Base-by-base conservation (phyloP, 2,888 invertebrate genomes). In the Cheilosia vernalis region DNA sequence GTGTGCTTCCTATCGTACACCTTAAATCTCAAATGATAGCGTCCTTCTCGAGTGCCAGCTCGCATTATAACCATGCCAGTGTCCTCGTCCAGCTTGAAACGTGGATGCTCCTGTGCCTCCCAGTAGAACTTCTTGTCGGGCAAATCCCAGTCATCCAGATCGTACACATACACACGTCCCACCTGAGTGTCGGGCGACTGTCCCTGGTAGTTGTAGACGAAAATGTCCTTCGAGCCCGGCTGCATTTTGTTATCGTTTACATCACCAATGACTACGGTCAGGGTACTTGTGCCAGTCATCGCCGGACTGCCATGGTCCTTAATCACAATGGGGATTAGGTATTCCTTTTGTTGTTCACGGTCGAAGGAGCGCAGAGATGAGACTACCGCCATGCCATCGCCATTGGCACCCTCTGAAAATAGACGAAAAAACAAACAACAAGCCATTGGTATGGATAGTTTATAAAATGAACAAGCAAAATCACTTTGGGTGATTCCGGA, bases 221-320 rank as follows among this genome's bases (percentile, higher is more conserved):
- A 97, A 89, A 99, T 98, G 88, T 98, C 97, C 93, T 99, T 99
- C 4, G 97, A 96, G 1, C 99, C 99, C 0, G 99, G 98, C 90
- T 97, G 97, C 98, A 99, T 99, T 93, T 98, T 97, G 92, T 99
- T 99, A 91, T 99, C 99, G 92, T 99, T 99, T 24, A 97, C 96
- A 92, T 99, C 99, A 24, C 99, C 99, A 89, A 99, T 99, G 63
- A 98, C 97, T 30, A 99, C 97, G 0, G 98, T 98, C 44, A 99
- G 93, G 0, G 98, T 98, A 90, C 98, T 98, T 10, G 98, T 98
- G 87, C 98, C 98, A 17, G 98, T 97, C 97, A 98, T 97, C 0
- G 97, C 96, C n/a, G 98, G 98, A 88, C 97, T 97, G 49, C 99
- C 98, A 89, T 97, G 97, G 93, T 99, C 99, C 92, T 97, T 98